Conservation (phyloP, 2,888 invertebrate genomes). For the Scaptomyza parva region DNA sequence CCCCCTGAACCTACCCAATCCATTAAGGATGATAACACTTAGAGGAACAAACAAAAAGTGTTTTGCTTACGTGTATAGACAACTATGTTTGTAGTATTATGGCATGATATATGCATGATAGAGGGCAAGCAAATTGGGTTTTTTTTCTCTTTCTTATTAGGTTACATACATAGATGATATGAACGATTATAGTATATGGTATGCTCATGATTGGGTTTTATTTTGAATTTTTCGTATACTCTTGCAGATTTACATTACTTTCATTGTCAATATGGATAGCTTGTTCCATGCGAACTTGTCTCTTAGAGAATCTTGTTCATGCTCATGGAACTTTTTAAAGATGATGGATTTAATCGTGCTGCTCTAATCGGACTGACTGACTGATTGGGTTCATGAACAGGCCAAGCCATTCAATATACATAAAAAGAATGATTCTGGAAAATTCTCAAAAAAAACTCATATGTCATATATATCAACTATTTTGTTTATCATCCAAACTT, state of each 20-base stretch:
- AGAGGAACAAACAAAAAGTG: neutral
- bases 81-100: constrained; percentile 8
- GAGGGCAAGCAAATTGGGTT: constrained; percentile 26
- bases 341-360: neutral
- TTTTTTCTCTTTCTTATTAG: too few species aligned
- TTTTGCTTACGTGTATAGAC: constrained; percentile 11
- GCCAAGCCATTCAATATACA: too few species aligned
- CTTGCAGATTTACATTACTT: constrained; percentile 5
- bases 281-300: neutral
- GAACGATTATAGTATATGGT: constrained; percentile 31
- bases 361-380: too few species aligned
- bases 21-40: constrained; percentile 3
- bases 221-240: neutral
- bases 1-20: constrained; percentile 23
- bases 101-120: constrained; percentile 15
- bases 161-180: constrained; percentile 1
- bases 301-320: neutral
- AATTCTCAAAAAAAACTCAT: too few species aligned
- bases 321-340: neutral
- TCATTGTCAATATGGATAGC: neutral
- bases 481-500: too few species aligned
- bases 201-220: constrained; percentile 23
- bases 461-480: too few species aligned
- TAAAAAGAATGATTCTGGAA: too few species aligned
- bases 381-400: too few species aligned